A percentile compares a stretch with the other conserved stretches of the same genome.
These are phyloP conservation scores for Eulacestoma nigropectus DNA, from an alignment of 2,113 vertebrate species.

Conservation along the genomic window DNA sequence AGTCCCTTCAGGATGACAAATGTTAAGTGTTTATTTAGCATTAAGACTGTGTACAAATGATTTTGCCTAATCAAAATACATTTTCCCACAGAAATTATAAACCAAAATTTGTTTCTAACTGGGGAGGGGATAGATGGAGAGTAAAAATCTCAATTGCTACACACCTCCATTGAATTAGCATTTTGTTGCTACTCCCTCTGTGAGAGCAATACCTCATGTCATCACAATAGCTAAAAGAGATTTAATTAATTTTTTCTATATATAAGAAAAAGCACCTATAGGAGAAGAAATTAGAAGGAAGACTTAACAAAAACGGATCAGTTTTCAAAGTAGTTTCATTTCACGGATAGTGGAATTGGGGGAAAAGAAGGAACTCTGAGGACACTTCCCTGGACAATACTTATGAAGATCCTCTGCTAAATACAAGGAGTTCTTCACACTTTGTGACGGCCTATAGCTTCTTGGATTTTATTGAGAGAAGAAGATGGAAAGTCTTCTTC, in stretches of 20 bases:
- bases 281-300: neutral
- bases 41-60: neutral
- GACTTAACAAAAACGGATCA: neutral
- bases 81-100: neutral
- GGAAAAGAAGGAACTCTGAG: neutral
- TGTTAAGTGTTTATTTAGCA: neutral
- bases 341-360: neutral
- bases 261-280: neutral
- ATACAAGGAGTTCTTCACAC: neutral
- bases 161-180: neutral
- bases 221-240: neutral
- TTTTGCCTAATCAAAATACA: neutral
- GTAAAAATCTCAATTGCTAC: neutral
- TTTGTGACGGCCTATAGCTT: neutral
- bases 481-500: neutral
- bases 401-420: neutral
- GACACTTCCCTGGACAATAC: neutral
- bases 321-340: neutral
- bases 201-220: fast-evolving
- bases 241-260: neutral
- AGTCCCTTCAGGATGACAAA: neutral
- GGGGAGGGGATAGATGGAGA: neutral
- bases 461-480: neutral
- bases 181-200: neutral
- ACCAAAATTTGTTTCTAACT: neutral